Conservation (phyloP, 2,888 invertebrate genomes). For the Dione vanillae region DNA sequence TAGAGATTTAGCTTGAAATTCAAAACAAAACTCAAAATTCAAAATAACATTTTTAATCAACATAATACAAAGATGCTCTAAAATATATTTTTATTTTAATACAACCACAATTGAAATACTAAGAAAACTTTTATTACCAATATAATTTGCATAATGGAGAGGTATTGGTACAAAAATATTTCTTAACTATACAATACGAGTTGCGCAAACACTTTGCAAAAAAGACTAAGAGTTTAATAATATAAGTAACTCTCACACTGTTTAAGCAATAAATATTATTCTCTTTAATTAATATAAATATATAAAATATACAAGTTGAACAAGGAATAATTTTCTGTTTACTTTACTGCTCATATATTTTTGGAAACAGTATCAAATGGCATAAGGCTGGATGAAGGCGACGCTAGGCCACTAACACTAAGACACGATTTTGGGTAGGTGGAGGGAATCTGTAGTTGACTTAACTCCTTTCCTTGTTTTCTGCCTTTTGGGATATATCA, state of each 20-base stretch:
- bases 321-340: neutral
- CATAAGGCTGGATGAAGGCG: conserved; percentile 21
- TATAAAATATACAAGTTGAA: neutral
- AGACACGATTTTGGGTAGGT: too few species aligned
- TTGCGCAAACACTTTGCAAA: neutral
- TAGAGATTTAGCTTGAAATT: too few species aligned
- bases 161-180: neutral
- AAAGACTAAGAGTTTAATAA: neutral
- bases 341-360: neutral
- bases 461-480: too few species aligned
- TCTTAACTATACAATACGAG: conserved; percentile 4
- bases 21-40: too few species aligned
- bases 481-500: too few species aligned
- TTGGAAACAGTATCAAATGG: conserved; percentile 17
- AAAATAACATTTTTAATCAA: neutral
- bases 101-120: neutral
- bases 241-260: neutral
- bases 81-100: neutral
- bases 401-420: conserved; percentile 11
- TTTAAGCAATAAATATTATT: neutral
- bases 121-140: neutral
- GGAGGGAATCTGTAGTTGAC: too few species aligned
- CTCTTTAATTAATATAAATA: neutral
- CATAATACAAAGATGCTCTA: neutral
- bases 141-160: conserved; percentile 8